phyloP scores from a whole-genome alignment of 2,113 vertebrate genomes.

The Apodemus sylvaticus region DNA sequence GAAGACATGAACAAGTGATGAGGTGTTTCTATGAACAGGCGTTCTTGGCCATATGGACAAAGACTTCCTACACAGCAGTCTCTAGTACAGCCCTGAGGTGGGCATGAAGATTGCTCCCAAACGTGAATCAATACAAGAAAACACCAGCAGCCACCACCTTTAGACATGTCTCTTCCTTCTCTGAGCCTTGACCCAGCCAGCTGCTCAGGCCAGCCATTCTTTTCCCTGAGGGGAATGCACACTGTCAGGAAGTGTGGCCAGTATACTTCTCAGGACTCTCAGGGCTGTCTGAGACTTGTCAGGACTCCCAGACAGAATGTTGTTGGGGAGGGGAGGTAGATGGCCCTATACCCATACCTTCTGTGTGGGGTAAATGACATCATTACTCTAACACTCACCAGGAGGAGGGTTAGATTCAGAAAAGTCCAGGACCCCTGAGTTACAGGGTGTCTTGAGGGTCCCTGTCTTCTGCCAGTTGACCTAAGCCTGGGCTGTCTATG shows the following conservation, averaged over 20 bases:
- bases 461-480: not conserved
- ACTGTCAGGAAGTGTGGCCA: not conserved
- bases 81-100: not conserved
- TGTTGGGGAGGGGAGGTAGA: not conserved
- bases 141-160: not conserved
- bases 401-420: not conserved
- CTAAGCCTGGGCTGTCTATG: not conserved
- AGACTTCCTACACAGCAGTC: not conserved
- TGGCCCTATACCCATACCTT: not conserved
- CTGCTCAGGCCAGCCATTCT: not conserved
- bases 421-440: not conserved
- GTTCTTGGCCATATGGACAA: not conserved
- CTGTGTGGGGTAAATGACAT: not conserved
- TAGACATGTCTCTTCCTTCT: not conserved
- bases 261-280: not conserved
- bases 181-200: not conserved
- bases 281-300: not conserved
- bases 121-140: not conserved
- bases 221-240: not conserved
- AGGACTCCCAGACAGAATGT: not conserved
- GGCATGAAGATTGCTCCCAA: not conserved
- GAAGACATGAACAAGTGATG: not conserved
- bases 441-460: not conserved
- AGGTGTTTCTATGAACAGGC: not conserved
- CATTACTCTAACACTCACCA: not conserved